Conservation (phyloP, 2,113 vertebrate species). For the Pelvicachromis taeniatus region DNA sequence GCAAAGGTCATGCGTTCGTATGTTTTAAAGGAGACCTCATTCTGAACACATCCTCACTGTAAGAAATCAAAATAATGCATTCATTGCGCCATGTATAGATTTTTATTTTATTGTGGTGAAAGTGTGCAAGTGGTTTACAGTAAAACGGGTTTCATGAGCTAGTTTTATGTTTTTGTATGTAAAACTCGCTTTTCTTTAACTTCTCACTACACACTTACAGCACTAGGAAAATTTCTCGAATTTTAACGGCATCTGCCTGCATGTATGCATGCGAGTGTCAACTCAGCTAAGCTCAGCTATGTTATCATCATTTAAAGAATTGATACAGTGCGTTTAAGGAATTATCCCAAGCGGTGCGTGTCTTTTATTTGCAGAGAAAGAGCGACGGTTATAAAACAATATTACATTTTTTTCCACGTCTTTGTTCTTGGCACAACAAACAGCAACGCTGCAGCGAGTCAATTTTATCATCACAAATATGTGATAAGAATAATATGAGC, state of each 20-base stretch:
- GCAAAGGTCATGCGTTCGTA: not conserved
- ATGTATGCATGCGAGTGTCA: not conserved
- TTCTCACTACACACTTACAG: not conserved
- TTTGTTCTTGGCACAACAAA: not conserved
- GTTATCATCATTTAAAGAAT: not conserved
- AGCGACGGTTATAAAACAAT: not conserved
- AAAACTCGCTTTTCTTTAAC: not conserved
- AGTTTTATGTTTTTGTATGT: not conserved
- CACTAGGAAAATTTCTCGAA: not conserved
- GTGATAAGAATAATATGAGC: not conserved
- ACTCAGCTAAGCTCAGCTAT: not conserved
- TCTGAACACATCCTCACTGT: not conserved
- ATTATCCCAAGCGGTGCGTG: not conserved
- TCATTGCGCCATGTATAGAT: not conserved
- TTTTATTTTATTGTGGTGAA: not conserved
- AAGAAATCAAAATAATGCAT: not conserved
- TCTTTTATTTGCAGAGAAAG: not conserved
- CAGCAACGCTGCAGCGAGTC: not conserved
- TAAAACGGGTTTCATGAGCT: not conserved
- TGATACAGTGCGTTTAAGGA: not conserved
- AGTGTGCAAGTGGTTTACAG: not conserved
- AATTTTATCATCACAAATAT: not conserved
- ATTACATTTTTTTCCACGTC: not conserved
- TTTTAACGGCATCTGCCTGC: not conserved
- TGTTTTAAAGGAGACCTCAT: not conserved